Evolutionary conservation across 2,888 invertebrate genomes (phyloP), one percentile per base, ranked within the genome.

Genomic region (Brachyopa scutellaris): DNA sequence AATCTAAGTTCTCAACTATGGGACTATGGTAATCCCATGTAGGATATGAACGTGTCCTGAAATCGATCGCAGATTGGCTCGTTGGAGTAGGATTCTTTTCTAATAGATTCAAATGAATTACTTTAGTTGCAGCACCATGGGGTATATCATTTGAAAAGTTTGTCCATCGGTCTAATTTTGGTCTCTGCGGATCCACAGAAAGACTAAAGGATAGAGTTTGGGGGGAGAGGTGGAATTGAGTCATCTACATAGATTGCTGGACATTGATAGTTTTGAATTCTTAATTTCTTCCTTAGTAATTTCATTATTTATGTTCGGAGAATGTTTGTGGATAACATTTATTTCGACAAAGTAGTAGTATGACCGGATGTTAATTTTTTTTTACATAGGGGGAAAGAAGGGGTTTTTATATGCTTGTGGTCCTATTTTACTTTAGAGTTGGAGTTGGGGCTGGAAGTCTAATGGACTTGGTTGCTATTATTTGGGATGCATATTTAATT

Each of bases 241-340:
- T 66, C 15, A 45, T 26, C 55, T 69, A 3, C 26, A 26, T 26
- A 55, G 47, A 61, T 55, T 67, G 64, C 59, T 66, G 61, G 77
- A 77, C 77, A 72, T 77, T 82, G 82, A 82, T 82, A 77, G 82
- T 82, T 82, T 82, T 36, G 77, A 82, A 76, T 82, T 82, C 66
- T 82, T 77, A 82, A 82, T 77, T 82, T 77, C 53, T 66, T 77
- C 66, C 53, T 82, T 66, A 64, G 77, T 66, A 82, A 82, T 82
- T 77, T 77, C 66, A 82, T 82, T 82, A 82, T 82, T 82, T 77
- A 72, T 66, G 82, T 77, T 77, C 47, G 70, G 31, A n/a, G n/a
- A 79, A 67, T 79, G 79, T 79, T 79, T 79, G 79, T 42, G 61
- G 47, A 66, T 73, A 33, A 70, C 77, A 82, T 77, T 70, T 82